Evolutionary conservation across 2,797 vertebrate genomes (phyloP).

Genomic region (Bradypus variegatus): DNA sequence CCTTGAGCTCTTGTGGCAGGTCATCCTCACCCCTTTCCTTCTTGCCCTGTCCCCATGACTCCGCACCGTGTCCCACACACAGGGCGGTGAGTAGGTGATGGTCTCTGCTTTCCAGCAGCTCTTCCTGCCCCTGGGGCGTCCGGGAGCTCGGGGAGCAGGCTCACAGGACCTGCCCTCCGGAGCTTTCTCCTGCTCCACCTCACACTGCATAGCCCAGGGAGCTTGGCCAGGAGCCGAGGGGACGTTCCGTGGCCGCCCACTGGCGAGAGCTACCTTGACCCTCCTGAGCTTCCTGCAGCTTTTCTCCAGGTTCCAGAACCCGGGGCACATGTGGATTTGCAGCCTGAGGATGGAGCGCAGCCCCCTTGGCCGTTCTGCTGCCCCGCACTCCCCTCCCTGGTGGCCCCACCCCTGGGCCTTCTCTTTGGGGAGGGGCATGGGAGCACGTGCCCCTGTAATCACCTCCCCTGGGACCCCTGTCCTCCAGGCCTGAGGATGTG

Average conservation of each 20-base stretch:
- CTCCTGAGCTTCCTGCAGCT: not conserved
- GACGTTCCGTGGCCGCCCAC: not conserved
- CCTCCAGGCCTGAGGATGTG: not conserved
- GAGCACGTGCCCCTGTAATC: rapidly evolving
- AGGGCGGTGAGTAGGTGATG: not conserved
- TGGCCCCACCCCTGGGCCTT: not conserved
- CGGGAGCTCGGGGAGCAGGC: not conserved
- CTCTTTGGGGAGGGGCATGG: too few relatives aligned
- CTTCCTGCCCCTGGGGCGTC: not conserved
- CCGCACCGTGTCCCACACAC: not conserved
- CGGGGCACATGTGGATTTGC: not conserved
- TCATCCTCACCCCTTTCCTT: too few relatives aligned
- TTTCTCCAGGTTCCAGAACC: not conserved
- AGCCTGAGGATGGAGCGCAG: too few relatives aligned
- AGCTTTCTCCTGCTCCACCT: not conserved
- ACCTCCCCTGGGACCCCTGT: rapidly evolving
- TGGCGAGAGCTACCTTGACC: not conserved
- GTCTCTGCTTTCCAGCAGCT: not conserved
- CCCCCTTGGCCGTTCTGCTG: too few relatives aligned
- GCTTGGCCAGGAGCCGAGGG: not conserved
- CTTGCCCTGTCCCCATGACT: too few relatives aligned
- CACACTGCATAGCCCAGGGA: not conserved
- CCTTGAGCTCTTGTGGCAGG: not conserved
- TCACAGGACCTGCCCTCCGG: not conserved
- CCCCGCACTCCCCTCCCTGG: too few relatives aligned